Evolutionary conservation across 2,113 vertebrate species (phyloP).

Genomic region (Entelurus aequoreus): DNA sequence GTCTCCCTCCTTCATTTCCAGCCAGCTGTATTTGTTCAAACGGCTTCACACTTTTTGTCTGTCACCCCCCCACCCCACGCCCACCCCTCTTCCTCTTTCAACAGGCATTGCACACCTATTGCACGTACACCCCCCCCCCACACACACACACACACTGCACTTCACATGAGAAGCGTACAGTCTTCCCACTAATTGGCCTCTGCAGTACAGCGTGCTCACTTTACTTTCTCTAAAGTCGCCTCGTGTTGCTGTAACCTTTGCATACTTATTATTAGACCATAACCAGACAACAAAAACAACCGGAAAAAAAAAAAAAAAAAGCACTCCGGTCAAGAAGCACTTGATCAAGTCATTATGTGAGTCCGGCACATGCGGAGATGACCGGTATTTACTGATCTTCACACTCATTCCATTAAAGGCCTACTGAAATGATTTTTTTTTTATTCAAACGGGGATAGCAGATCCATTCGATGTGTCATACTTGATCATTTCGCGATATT

Average conservation of each 20-base stretch:
- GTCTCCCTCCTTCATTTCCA: not conserved
- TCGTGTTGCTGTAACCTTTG: not conserved
- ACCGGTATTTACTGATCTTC: constrained; percentile 4
- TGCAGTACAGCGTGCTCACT: constrained; percentile 16
- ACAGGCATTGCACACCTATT: constrained; percentile 4
- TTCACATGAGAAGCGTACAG: constrained; percentile 30
- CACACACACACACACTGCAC: constrained; percentile 22
- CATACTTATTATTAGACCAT: not conserved
- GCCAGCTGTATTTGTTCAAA: constrained; percentile 6
- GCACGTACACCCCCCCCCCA: no score
- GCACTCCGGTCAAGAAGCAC: not conserved
- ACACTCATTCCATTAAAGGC: not conserved
- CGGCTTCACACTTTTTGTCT: constrained; percentile 11
- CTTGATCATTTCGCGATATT: no score
- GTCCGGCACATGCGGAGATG: not conserved
- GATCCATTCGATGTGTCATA: no score
- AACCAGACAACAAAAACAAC: not conserved
- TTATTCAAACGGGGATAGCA: no score
- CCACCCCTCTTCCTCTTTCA: constrained; percentile 14
- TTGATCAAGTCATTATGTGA: constrained; percentile 1
- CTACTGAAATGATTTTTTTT: no score
- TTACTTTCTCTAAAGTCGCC: constrained; percentile 10
- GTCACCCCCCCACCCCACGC: not conserved
- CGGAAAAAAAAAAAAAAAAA: not conserved
- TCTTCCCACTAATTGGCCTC: constrained; percentile 35